These are phyloP conservation scores for Lasioglossum zephyrum DNA, from an alignment of 2,888 invertebrate species.

Conservation along the genomic window DNA sequence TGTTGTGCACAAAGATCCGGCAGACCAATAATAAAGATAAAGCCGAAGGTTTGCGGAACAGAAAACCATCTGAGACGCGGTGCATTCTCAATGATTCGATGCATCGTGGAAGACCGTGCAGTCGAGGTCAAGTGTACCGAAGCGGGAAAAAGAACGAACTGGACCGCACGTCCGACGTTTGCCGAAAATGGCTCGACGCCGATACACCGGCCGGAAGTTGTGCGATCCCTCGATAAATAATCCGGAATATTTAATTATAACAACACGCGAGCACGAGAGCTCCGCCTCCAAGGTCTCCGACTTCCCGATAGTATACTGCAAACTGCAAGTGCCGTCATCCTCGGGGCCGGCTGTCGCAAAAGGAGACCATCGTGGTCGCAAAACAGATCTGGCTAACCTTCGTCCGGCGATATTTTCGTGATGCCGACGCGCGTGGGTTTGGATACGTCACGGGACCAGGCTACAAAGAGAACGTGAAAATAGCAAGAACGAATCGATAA, in stretches of 20 bases:
- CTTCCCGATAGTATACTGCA: constrained; percentile 22
- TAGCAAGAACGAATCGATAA: constrained; percentile 20
- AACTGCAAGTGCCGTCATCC: constrained; percentile 27
- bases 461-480: neutral
- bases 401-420: constrained; percentile 54
- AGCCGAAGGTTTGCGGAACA: neutral
- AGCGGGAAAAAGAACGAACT: constrained; percentile 15
- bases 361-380: constrained; percentile 38
- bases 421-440: constrained; percentile 39
- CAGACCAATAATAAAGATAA: neutral
- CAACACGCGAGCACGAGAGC: neutral
- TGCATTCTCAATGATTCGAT: neutral
- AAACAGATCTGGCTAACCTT: constrained; percentile 56
- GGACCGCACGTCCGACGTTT: constrained; percentile 17
- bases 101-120: neutral
- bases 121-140: constrained; percentile 1
- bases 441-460: neutral
- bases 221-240: constrained; percentile 22
- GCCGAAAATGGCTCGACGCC: constrained; percentile 34
- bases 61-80: neutral
- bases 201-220: constrained; percentile 38
- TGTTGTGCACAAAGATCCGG: neutral
- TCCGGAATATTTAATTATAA: constrained; percentile 20
- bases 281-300: constrained; percentile 17
- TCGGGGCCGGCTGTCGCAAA: constrained; percentile 21